A percentile compares a stretch with the other conserved stretches of the same genome.
These are phyloP conservation scores for Pentalonia nigronervosa DNA, from an alignment of 1,140 invertebrate genomes.

Conservation along the genomic window DNA sequence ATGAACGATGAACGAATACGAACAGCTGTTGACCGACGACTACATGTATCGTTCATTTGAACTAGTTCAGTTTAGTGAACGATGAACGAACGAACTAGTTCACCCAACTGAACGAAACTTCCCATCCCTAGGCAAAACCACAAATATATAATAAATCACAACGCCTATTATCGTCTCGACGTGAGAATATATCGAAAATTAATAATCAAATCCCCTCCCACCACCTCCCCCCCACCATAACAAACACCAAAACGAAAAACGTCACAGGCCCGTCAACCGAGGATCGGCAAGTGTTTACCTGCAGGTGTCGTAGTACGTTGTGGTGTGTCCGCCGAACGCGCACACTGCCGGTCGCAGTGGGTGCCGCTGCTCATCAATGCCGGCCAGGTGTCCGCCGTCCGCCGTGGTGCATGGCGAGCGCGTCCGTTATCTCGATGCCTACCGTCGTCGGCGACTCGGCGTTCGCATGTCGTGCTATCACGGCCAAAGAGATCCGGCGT, in stretches of 20 bases:
- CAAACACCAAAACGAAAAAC: not conserved
- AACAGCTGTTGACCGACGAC: no score
- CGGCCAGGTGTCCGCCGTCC: not conserved
- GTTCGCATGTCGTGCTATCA: not conserved
- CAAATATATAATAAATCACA: not conserved
- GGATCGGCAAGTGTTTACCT: not conserved
- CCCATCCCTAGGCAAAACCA: no score
- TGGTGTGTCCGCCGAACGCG: not conserved
- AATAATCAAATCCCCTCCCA: not conserved
- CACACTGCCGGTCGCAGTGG: not conserved
- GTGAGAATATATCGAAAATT: not conserved
- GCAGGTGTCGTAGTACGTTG: not conserved
- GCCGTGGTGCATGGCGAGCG: not conserved
- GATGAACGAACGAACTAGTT: no score
- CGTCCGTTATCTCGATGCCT: not conserved
- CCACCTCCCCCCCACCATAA: no score
- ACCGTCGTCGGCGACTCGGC: not conserved
- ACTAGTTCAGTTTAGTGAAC: no score
- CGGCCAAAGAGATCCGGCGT: no score
- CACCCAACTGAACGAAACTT: no score
- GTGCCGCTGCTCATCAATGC: not conserved
- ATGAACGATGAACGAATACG: no score
- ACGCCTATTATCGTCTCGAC: not conserved
- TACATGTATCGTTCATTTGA: no score
- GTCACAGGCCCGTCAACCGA: no score